Base-by-base conservation (phyloP, 92 coral and sea anemone genomes). In the Paramuricea clavata region DNA sequence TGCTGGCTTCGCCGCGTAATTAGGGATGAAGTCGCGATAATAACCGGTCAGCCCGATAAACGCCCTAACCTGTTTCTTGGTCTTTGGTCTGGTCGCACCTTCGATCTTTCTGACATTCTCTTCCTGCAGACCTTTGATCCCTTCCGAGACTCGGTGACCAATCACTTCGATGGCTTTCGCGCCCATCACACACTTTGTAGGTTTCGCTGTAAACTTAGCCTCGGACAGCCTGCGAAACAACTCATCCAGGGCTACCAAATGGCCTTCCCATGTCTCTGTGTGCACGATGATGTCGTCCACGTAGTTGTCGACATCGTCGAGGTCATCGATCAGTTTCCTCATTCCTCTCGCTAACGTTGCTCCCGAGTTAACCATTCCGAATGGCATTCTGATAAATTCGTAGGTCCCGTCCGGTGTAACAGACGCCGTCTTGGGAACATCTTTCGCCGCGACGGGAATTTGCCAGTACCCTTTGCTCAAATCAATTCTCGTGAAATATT, bases 21-120 rank as follows among this genome's bases (percentile, higher is more conserved):
- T 91, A 5, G 89, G 91, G 26, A 87, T 81, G 69, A 81, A 91
- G 49, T 91, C 85, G 19, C 93, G 88, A 64, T 91, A 87, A 17
- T 87, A 91, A 0, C 90, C 88, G 1, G 90, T 81, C 67, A 87
- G 85, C 0, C 93, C 93, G 34, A 83, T 9, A 23, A 73, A 74
- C 12, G 93, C 81, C 30, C 86, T 64, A 7, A 91, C 82, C 56
- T 91, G 49, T 41, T 82, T 91, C 88, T 91, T 91, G 0, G 88
- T 83, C 12, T 25, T 39, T 13, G 90, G 90, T 21, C 85, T 33
- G 28, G 35, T 70, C 1, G 87, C 73, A 0, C 35, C 49, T 35
- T 43, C 5, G 1, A 67, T 74, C 49, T 61, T 61, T 21, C 6
- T 30, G 0, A 87, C 69, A 26, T 83, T 87, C 11, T 77, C 93